Conservation (phyloP, 2,888 invertebrate genomes). For the Pristionchus mayeri region DNA sequence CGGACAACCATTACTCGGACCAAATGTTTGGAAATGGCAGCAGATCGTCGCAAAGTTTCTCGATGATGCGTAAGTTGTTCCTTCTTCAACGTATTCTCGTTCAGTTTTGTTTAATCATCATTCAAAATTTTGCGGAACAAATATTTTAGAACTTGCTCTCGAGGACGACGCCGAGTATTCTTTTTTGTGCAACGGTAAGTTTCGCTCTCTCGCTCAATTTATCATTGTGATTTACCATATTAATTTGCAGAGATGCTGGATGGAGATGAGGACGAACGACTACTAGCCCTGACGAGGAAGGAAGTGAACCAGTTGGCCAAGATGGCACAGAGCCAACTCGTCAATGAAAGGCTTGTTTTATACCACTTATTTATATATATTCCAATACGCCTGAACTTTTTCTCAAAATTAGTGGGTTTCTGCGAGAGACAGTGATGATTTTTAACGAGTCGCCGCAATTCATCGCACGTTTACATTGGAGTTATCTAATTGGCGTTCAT, state of each 20-base stretch:
- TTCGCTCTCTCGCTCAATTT: not conserved
- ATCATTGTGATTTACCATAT: not conserved
- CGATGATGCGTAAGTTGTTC: constrained; percentile 43
- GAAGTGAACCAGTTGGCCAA: constrained; percentile 45
- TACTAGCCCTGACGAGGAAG: not conserved
- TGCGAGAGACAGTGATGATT: too few relatives aligned
- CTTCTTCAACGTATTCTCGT: not conserved
- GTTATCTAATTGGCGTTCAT: too few relatives aligned
- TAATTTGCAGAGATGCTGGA: constrained; percentile 9
- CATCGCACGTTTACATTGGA: too few relatives aligned
- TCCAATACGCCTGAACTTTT: too few relatives aligned
- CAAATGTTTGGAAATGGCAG: constrained; percentile 45
- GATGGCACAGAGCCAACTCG: constrained; percentile 35
- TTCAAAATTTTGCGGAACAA: not conserved
- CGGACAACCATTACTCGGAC: not conserved
- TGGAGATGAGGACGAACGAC: constrained; percentile 24
- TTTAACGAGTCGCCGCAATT: too few relatives aligned
- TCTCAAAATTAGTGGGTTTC: too few relatives aligned
- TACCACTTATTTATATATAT: too few relatives aligned
- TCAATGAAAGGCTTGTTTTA: constrained; percentile 39
- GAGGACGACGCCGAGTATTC: constrained; percentile 34
- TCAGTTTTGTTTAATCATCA: not conserved
- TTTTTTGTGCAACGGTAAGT: constrained; percentile 18
- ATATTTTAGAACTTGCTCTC: constrained; percentile 39
- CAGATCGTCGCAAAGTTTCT: constrained; percentile 22